Evolutionary conservation across 2,888 invertebrate genomes (phyloP).

Genomic region (Drepanosiphum platanoidis): DNA sequence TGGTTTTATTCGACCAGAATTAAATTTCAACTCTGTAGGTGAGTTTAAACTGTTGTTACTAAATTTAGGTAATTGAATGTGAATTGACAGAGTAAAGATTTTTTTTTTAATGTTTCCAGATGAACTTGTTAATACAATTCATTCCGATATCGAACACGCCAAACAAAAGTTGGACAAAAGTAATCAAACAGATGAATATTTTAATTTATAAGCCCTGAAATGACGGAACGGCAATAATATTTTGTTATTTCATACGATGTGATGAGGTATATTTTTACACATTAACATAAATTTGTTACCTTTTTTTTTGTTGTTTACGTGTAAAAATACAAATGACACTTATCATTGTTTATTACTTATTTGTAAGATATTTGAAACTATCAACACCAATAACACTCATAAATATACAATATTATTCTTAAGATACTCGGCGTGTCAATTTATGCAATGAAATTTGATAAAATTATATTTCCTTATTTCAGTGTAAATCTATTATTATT

Average conservation of each 20-base stretch:
- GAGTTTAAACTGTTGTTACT: conserved; percentile 64
- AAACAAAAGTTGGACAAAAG: conserved; percentile 71
- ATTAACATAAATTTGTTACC: background rate
- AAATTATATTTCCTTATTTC: too few relatives aligned
- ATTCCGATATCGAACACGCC: conserved; percentile 80
- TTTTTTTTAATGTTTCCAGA: conserved; percentile 70
- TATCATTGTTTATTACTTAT: too few relatives aligned
- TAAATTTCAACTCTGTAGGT: conserved; percentile 79
- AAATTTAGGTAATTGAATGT: background rate
- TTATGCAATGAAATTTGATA: too few relatives aligned
- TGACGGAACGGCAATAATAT: background rate
- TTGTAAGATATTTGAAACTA: too few relatives aligned
- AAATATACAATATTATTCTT: too few relatives aligned
- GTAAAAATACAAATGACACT: too few relatives aligned
- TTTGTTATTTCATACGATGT: background rate
- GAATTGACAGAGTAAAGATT: conserved; percentile 26
- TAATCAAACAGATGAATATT: conserved; percentile 3
- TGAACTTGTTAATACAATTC: conserved; percentile 80
- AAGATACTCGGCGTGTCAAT: too few relatives aligned
- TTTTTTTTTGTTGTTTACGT: too few relatives aligned
- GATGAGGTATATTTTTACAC: too few relatives aligned
- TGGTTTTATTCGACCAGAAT: conserved; percentile 87
- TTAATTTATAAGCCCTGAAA: conserved; percentile 12
- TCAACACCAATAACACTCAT: too few relatives aligned
- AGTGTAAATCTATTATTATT: too few relatives aligned